phyloP scores from a whole-genome alignment of 2,113 vertebrate genomes.

The Aphyosemion australe region DNA sequence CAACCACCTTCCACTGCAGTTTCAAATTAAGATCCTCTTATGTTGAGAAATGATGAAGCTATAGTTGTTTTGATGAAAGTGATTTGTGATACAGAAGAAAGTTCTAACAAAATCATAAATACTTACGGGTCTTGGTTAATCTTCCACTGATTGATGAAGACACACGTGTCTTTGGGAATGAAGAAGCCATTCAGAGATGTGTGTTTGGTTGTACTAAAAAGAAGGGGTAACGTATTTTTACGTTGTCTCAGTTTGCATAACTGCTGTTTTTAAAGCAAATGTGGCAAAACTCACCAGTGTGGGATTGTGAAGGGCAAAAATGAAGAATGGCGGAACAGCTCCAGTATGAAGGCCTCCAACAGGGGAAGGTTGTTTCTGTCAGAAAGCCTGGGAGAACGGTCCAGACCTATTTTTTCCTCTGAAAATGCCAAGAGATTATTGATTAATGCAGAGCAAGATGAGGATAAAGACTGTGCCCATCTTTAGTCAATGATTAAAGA shows the following conservation, averaged over 20 bases:
- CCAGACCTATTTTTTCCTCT: constrained; percentile 83
- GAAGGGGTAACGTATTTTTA: background rate
- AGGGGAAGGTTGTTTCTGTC: constrained; percentile 82
- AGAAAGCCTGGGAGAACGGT: constrained; percentile 76
- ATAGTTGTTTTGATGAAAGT: too few relatives aligned
- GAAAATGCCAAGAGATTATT: constrained; percentile 11
- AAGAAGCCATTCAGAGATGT: constrained; percentile 87
- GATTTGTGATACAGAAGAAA: too few relatives aligned
- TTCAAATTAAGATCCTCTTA: too few relatives aligned
- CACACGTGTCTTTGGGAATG: constrained; percentile 89
- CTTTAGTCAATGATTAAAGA: background rate
- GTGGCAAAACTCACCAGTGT: constrained; percentile 81
- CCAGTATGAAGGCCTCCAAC: constrained; percentile 90
- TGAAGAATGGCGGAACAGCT: constrained; percentile 89
- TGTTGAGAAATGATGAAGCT: too few relatives aligned
- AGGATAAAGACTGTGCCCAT: background rate
- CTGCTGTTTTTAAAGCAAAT: background rate
- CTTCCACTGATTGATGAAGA: constrained; percentile 98
- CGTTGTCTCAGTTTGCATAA: background rate
- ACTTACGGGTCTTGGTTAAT: constrained; percentile 93
- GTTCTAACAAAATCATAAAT: constrained; percentile 33
- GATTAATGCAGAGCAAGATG: background rate
- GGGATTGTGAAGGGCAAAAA: constrained; percentile 93
- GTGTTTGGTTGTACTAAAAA: constrained; percentile 85
- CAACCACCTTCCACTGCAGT: too few relatives aligned